Conservation (phyloP, 2,113 vertebrate genomes). For the Baryphthengus martii region DNA sequence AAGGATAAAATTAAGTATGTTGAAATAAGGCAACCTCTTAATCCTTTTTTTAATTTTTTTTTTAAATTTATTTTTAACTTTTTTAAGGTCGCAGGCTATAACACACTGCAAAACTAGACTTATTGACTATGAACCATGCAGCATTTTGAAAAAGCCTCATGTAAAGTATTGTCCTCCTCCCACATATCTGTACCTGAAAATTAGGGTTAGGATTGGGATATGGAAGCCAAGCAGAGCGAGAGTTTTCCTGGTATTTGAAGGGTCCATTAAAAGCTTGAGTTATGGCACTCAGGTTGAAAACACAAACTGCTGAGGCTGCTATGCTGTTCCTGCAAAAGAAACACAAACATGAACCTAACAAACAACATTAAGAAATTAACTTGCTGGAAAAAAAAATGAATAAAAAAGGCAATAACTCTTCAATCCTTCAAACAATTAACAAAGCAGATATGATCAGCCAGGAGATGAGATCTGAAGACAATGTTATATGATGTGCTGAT, state of each 20-base stretch:
- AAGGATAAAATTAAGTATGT: not conserved
- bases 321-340: slow-evolving; percentile 88
- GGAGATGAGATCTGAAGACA: not conserved
- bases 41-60: not conserved
- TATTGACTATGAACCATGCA: not conserved
- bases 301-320: slow-evolving; percentile 93
- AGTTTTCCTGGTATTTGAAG: slow-evolving; percentile 98
- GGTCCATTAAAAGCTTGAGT: slow-evolving; percentile 91
- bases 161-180: not conserved
- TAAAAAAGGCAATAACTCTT: not conserved
- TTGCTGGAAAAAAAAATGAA: not conserved
- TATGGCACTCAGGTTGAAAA: slow-evolving; percentile 95
- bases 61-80: not conserved
- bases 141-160: not conserved
- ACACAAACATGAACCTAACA: not conserved
- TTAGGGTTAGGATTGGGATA: slow-evolving; percentile 96
- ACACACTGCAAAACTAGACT: not conserved
- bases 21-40: not conserved
- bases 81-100: not conserved
- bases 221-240: slow-evolving; percentile 92
- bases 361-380: not conserved
- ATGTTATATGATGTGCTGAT: not conserved
- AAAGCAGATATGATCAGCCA: not conserved
- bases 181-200: slow-evolving; percentile 84
- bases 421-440: not conserved